Evolutionary conservation across 1,140 invertebrate species (phyloP).

Genomic region (Samia ricini): DNA sequence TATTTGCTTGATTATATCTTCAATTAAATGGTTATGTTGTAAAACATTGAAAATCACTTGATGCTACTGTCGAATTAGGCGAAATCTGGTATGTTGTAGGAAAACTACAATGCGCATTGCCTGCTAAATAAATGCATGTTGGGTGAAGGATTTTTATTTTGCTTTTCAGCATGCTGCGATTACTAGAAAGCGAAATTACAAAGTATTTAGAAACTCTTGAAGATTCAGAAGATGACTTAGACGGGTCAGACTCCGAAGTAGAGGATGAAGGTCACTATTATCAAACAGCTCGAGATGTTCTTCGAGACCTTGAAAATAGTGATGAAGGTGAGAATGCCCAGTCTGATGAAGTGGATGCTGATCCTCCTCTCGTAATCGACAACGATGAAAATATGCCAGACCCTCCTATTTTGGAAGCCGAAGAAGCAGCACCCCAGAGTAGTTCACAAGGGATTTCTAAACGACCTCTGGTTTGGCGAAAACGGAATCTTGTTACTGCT

Average conservation of each 20-base stretch:
- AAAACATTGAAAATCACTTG: slow-evolving; percentile 12
- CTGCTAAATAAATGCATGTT: slow-evolving; percentile 12
- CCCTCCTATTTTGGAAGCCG: slow-evolving; percentile 12
- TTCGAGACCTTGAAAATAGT: slow-evolving; percentile 13
- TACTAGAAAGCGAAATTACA: slow-evolving; percentile 12
- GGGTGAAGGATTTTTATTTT: slow-evolving; percentile 13
- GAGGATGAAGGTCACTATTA: slow-evolving; percentile 14
- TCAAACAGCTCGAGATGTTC: slow-evolving; percentile 13
- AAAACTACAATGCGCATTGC: slow-evolving; percentile 13
- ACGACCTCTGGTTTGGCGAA: slow-evolving; percentile 13
- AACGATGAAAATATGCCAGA: slow-evolving; percentile 13
- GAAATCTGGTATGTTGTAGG: slow-evolving; percentile 13
- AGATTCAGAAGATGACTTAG: slow-evolving; percentile 13
- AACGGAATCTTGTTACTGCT: slow-evolving; percentile 13
- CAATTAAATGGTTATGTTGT: slow-evolving; percentile 10
- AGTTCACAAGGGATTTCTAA: slow-evolving; percentile 13
- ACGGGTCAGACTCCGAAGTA: slow-evolving; percentile 11
- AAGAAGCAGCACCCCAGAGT: slow-evolving; percentile 12
- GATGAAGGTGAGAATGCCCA: slow-evolving; percentile 12
- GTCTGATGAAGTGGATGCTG: slow-evolving; percentile 12
- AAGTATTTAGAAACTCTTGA: slow-evolving; percentile 14
- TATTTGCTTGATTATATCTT: slow-evolving; percentile 14
- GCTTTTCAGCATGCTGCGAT: slow-evolving; percentile 13
- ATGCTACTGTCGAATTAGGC: slow-evolving; percentile 11
- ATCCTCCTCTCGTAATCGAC: slow-evolving; percentile 10